These are phyloP conservation scores for Chrysodeixis includens DNA, from an alignment of 2,888 invertebrate genomes.

Conservation along the genomic window DNA sequence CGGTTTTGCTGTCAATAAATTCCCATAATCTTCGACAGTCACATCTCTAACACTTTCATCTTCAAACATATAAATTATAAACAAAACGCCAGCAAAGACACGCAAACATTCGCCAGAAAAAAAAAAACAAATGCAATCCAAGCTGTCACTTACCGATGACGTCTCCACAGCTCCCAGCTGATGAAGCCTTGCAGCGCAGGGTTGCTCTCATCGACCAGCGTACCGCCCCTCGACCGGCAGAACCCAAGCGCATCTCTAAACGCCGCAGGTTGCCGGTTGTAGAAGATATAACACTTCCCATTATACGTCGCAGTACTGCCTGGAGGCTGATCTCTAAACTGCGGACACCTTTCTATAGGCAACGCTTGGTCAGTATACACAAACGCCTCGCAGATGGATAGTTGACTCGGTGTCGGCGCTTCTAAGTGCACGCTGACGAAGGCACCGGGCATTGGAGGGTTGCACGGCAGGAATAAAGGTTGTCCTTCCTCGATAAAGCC, in stretches of 20 bases:
- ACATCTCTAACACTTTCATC: too few species aligned
- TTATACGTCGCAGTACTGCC: conserved; percentile 98
- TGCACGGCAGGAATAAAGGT: conserved; percentile 97
- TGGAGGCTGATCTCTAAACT: conserved; percentile 97
- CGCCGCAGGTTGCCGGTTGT: conserved; percentile 94
- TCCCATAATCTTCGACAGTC: too few species aligned
- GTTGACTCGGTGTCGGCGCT: conserved; percentile 92
- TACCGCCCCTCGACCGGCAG: conserved; percentile 95
- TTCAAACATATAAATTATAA: too few species aligned
- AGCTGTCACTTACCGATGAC: conserved; percentile 91
- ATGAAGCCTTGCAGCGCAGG: conserved; percentile 98
- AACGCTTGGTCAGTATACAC: conserved; percentile 97
- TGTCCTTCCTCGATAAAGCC: conserved; percentile 96
- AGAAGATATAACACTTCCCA: conserved; percentile 98
- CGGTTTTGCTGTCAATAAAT: too few species aligned
- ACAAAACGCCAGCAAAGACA: not conserved
- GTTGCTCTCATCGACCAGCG: conserved; percentile 97
- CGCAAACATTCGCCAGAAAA: conserved; percentile 50
- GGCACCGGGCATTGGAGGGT: conserved; percentile 98
- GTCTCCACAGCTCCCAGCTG: conserved; percentile 97
- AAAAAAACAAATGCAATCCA: not conserved
- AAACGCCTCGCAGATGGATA: conserved; percentile 97
- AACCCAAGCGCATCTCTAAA: conserved; percentile 94
- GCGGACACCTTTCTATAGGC: conserved; percentile 97
- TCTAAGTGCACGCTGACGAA: conserved; percentile 98